phyloP scores from a whole-genome alignment of 2,113 vertebrate genomes.

The Peromyscus polionotus region DNA sequence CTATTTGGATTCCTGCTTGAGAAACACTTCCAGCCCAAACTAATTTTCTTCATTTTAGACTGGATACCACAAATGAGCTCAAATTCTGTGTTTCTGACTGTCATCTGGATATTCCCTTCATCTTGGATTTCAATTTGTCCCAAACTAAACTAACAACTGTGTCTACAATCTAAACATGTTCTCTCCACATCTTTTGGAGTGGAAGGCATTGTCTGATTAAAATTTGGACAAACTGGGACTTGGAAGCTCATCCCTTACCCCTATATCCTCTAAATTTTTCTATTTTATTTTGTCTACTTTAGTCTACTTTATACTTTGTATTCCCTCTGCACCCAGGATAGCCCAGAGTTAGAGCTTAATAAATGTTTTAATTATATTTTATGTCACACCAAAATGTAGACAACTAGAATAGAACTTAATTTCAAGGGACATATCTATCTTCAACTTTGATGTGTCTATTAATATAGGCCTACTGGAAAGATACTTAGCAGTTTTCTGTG shows the following conservation, averaged over 20 bases:
- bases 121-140: background rate
- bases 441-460: slow-evolving; percentile 69
- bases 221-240: background rate
- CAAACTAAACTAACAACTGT: background rate
- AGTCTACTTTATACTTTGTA: slow-evolving; percentile 22
- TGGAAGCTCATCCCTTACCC: background rate
- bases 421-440: slow-evolving; percentile 67
- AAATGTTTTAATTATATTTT: slow-evolving; percentile 72
- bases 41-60: background rate
- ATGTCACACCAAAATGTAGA: slow-evolving; percentile 59
- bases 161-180: background rate
- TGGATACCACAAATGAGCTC: background rate
- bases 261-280: slow-evolving; percentile 26
- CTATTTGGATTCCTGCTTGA: background rate
- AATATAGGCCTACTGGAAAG: slow-evolving; percentile 59
- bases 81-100: background rate
- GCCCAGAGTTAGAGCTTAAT: slow-evolving; percentile 53
- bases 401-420: slow-evolving; percentile 44
- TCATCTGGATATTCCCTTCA: background rate
- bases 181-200: background rate
- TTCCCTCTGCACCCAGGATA: background rate
- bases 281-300: slow-evolving; percentile 53
- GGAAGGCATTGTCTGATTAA: slow-evolving; percentile 5
- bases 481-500: slow-evolving; percentile 68
- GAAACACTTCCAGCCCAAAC: background rate